A percentile compares a stretch with the other conserved stretches of the same genome.
Evolutionary conservation across 2,113 vertebrate genomes (phyloP).

Genomic region (Barbus barbus): DNA sequence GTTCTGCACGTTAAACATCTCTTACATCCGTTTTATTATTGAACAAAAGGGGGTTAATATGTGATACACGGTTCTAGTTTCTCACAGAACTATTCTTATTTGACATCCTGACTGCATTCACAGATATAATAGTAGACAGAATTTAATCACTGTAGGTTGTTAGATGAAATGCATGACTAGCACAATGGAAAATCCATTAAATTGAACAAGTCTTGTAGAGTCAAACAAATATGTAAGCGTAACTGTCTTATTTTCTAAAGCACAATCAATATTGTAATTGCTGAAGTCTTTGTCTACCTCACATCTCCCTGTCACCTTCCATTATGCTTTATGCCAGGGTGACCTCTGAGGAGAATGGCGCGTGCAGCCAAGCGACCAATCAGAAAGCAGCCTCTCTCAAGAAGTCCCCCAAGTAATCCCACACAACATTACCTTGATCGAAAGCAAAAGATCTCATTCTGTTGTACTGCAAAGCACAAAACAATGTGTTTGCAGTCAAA

Average conservation of each 20-base stretch:
- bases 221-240: background rate
- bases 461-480: background rate
- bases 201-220: background rate
- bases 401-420: conserved; percentile 14
- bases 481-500: background rate
- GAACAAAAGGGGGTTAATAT: background rate
- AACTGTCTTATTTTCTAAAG: conserved; percentile 2
- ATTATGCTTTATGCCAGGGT: conserved; percentile 18
- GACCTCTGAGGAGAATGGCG: background rate
- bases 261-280: conserved; percentile 12
- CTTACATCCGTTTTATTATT: background rate
- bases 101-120: background rate
- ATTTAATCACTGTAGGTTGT: background rate
- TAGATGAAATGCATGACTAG: background rate
- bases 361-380: background rate
- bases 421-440: background rate
- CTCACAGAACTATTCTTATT: background rate
- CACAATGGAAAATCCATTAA: background rate
- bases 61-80: background rate
- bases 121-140: background rate
- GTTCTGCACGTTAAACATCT: background rate
- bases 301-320: conserved; percentile 12
- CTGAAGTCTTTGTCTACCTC: background rate
- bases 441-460: conserved; percentile 8
- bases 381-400: conserved; percentile 5